These are phyloP conservation scores for Nephrotoma guestfalica DNA, from an alignment of 2,888 invertebrate genomes.

Conservation along the genomic window DNA sequence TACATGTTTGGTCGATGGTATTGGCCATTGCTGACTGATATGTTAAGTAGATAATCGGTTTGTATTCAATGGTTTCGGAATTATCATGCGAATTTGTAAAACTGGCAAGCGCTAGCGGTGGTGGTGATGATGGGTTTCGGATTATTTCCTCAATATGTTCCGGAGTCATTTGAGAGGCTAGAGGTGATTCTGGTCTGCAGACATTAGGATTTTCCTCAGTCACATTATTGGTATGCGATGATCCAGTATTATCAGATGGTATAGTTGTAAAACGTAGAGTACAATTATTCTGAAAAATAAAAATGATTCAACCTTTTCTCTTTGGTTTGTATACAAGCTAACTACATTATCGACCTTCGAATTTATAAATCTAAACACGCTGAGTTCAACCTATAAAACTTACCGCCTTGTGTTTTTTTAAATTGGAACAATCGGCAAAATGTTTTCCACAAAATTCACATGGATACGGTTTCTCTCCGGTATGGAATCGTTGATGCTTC, in stretches of 20 bases:
- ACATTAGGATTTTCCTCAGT: background rate
- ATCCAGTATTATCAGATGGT: background rate
- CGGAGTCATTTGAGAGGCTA: background rate
- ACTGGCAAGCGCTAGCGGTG: background rate
- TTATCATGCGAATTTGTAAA: background rate
- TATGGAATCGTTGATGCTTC: constrained; percentile 51
- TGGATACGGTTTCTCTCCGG: constrained; percentile 41
- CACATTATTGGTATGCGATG: background rate
- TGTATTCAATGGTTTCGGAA: background rate
- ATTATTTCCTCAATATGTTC: background rate
- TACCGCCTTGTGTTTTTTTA: constrained; percentile 31
- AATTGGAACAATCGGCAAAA: constrained; percentile 52
- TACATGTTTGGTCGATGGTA: background rate
- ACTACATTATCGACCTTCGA: background rate
- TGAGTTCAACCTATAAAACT: background rate
- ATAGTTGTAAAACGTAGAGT: background rate
- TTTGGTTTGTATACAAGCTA: background rate
- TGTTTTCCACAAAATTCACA: constrained; percentile 39
- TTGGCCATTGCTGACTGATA: background rate
- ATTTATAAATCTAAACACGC: background rate
- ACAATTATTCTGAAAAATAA: background rate
- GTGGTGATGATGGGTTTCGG: background rate
- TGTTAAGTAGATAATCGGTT: background rate
- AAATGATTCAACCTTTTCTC: background rate
- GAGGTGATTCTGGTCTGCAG: background rate